Conservation (phyloP, 2,888 invertebrate genomes). For the Notocelia uddmanniana region DNA sequence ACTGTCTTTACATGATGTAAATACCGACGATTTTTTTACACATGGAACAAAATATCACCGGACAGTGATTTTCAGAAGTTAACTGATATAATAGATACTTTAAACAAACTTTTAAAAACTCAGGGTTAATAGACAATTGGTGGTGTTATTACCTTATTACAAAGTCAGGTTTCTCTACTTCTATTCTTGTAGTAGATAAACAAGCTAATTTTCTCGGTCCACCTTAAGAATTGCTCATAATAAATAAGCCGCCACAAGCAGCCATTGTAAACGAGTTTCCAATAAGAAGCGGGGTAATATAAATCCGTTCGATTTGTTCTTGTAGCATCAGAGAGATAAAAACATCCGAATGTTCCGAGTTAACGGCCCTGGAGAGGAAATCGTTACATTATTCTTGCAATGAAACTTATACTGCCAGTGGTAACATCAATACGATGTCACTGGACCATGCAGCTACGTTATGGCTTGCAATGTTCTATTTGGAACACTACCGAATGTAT, state of each 20-base stretch:
- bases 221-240: conserved; percentile 2
- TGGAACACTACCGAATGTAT: not conserved
- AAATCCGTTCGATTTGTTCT: conserved; percentile 47
- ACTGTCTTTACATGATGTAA: not conserved
- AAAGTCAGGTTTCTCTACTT: not conserved
- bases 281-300: conserved; percentile 37
- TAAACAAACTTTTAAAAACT: not conserved
- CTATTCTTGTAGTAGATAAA: not conserved
- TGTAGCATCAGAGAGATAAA: conserved; percentile 44
- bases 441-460: not conserved
- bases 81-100: no score
- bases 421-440: conserved; percentile 23
- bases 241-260: conserved; percentile 20
- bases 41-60: no score
- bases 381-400: conserved; percentile 39
- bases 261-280: conserved; percentile 42
- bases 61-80: no score
- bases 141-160: not conserved
- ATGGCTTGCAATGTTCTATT: not conserved
- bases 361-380: conserved; percentile 35
- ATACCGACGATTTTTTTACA: no score
- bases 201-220: not conserved
- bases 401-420: conserved; percentile 31
- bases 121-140: not conserved
- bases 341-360: conserved; percentile 35